Base-by-base conservation (phyloP, 23 tunicate genomes). In the Corella eumyota region DNA sequence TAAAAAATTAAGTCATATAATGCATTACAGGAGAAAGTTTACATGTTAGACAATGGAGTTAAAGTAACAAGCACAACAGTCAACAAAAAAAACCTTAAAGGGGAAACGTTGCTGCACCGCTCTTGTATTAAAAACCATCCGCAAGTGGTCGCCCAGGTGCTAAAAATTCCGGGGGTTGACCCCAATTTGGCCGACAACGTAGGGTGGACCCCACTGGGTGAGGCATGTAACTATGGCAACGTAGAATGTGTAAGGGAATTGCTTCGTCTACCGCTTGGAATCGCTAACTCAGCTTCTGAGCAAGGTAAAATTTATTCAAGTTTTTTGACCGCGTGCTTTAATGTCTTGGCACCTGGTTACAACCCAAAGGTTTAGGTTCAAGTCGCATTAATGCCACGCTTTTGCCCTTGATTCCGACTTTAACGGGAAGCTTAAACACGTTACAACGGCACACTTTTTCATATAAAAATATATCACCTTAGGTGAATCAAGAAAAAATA, bases 181-280 rank as follows among this genome's bases (percentile, higher is more conserved):
- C 85, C 86, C 0, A 92, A 81, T 56, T 32, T 64, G 22, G 55
- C 75, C 36, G 93, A 83, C 58, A 60, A 82, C 58, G 86, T 67
- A 25, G 98, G 98, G 2, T 82, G 88, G 96, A 88, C 96, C 11
- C 79, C 96, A 58, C 75, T 88, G 30, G 64, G 88, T 25, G 88
- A 78, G 37, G 96, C 96, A 31, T 88, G 96, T 34, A 73, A 50
- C 32, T 78, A 38, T 30, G 96, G 88, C 21, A 56, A 68, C 72
- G 56, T 62, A 38, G 88, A 78, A 7, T 88, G 96, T 47, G 90
- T 73, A 7, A 36, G 34, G 49, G 68, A 64, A 25, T 66, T 88
- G 35, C 88, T 88, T 1, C 20, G 33, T 20, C 73, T 88, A 23
- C 96, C 96, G 5, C 56, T 68, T n/a, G 45, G n/a, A n/a, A n/a